A percentile compares a stretch with the other conserved stretches of the same genome.
phyloP scores from a whole-genome alignment of 2,797 vertebrate genomes.

The Sebastes nivosus region DNA sequence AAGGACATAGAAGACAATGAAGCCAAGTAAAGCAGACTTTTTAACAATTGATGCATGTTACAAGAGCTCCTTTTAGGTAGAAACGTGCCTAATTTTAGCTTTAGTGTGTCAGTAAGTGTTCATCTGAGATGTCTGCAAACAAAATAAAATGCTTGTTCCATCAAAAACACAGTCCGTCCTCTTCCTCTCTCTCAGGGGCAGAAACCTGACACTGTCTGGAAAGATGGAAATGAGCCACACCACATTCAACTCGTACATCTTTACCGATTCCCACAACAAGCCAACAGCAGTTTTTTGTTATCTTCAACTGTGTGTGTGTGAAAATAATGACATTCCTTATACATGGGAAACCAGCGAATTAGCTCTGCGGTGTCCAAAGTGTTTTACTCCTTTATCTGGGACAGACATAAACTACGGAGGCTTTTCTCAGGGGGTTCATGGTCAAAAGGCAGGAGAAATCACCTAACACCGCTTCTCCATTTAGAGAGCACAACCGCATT shows the following conservation, averaged over 20 bases:
- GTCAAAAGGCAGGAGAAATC: not conserved
- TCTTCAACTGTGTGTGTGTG: not conserved
- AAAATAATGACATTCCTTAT: slow-evolving; percentile 46
- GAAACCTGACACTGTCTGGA: not conserved
- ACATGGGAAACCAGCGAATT: slow-evolving; percentile 50
- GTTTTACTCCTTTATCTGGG: slow-evolving; percentile 50
- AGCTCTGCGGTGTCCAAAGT: not conserved
- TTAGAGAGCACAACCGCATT: slow-evolving; percentile 18
- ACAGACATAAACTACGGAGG: slow-evolving; percentile 53
- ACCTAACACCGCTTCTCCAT: not conserved
- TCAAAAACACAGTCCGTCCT: not conserved
- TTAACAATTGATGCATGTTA: not conserved
- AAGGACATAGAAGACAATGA: not conserved
- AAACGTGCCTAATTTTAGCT: not conserved
- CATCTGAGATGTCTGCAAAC: not conserved
- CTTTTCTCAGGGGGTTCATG: slow-evolving; percentile 48
- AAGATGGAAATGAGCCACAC: not conserved
- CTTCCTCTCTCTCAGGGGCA: not conserved
- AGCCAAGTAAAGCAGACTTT: not conserved
- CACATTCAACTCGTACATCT: slow-evolving; percentile 5
- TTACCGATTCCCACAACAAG: slow-evolving; percentile 49
- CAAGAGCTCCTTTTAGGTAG: not conserved
- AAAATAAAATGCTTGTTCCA: not conserved
- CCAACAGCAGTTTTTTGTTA: not conserved
- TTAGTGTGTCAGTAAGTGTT: not conserved